Conservation (phyloP, 2,888 invertebrate species). For the Chrysolina haemoptera region DNA sequence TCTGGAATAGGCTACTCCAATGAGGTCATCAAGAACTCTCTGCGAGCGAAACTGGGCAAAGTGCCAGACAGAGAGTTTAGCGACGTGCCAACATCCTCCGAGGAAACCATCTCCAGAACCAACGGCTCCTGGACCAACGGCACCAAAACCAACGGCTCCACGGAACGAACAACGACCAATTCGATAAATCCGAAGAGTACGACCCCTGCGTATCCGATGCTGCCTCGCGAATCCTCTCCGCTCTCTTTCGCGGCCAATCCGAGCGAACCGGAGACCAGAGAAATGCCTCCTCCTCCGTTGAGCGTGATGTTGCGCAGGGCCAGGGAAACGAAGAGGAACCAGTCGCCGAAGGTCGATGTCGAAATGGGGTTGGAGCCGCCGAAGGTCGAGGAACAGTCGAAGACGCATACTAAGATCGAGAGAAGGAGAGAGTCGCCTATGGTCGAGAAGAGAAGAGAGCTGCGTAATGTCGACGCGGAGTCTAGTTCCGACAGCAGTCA, state of each 20-base stretch:
- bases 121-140: neutral
- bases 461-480: too few species aligned
- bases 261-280: neutral
- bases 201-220: too few species aligned
- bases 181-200: too few species aligned
- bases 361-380: neutral
- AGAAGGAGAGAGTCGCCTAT: neutral
- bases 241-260: neutral
- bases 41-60: constrained; percentile 11
- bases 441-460: too few species aligned
- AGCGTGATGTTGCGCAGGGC: constrained; percentile 12
- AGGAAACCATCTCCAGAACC: neutral
- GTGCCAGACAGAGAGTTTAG: neutral
- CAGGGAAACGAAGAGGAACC: neutral
- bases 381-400: neutral
- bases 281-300: neutral
- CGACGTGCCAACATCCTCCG: neutral
- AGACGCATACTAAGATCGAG: neutral
- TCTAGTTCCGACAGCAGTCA: neutral
- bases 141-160: neutral
- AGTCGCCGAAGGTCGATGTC: neutral
- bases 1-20: constrained; percentile 39
- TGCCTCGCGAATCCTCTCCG: neutral
- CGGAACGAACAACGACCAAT: too few species aligned
- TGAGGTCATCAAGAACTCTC: constrained; percentile 28